phyloP scores from a whole-genome alignment of 2,888 invertebrate species.

The Plebejus melissa region DNA sequence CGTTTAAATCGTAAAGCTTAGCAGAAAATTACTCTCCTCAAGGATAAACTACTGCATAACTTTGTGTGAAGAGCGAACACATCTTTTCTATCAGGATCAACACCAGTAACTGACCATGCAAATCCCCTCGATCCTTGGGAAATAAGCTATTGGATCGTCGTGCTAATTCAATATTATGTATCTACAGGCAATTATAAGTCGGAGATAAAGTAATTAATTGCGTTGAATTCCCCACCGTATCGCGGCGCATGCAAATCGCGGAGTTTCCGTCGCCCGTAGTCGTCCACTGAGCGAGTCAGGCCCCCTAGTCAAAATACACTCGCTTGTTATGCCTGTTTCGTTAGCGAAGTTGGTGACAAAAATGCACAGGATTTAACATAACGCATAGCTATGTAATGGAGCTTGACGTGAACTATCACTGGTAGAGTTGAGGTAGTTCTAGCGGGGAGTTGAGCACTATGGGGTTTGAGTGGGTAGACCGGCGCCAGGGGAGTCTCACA shows the following conservation, averaged over 20 bases:
- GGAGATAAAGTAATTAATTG: slow-evolving; percentile 7
- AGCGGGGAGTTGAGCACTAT: no score
- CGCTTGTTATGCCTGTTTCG: neutral
- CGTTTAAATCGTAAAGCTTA: no score
- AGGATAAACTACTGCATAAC: no score
- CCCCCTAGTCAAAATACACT: neutral
- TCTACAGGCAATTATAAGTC: neutral
- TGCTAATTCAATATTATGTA: neutral
- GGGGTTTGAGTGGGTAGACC: no score
- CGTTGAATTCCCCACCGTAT: neutral
- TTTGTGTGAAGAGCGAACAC: neutral
- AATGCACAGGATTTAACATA: neutral
- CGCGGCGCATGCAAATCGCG: neutral
- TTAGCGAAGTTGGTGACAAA: neutral
- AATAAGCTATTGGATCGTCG: neutral
- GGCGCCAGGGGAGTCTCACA: no score
- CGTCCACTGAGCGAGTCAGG: neutral
- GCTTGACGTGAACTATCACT: neutral
- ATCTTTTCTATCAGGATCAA: neutral
- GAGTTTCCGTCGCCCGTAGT: neutral
- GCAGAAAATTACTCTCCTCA: no score
- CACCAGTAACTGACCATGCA: neutral
- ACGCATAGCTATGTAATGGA: neutral
- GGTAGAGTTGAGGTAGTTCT: no score
- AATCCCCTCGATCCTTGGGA: neutral